Conservation (phyloP, 2,113 vertebrate genomes). For the Electrona antarctica region DNA sequence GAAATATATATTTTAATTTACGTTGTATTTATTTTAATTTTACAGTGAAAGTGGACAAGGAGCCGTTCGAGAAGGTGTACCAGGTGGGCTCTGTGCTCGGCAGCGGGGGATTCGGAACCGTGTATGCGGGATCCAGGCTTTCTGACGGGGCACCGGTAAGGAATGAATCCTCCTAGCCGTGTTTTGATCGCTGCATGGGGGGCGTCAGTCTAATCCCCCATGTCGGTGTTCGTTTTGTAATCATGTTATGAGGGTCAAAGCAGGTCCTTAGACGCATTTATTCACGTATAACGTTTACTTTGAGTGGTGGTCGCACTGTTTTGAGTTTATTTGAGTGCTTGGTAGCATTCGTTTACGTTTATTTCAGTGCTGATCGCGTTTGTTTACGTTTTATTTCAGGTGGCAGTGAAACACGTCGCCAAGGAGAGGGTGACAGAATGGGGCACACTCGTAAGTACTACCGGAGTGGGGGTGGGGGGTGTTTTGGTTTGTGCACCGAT, state of each 20-base stretch:
- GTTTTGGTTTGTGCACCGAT: slow-evolving; percentile 57
- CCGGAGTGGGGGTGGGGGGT: slow-evolving; percentile 15
- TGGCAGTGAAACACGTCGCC: slow-evolving; percentile 93
- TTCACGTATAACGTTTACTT: background rate
- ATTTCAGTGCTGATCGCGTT: background rate
- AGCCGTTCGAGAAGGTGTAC: slow-evolving; percentile 94
- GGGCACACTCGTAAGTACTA: slow-evolving; percentile 89
- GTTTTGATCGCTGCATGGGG: background rate
- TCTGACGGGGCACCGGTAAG: slow-evolving; percentile 93
- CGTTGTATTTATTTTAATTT: background rate
- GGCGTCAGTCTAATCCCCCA: background rate
- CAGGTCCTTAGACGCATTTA: background rate
- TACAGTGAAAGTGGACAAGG: slow-evolving; percentile 90
- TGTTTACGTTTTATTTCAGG: slow-evolving; percentile 68
- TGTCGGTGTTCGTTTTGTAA: slow-evolving; percentile 37
- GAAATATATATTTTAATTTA: background rate
- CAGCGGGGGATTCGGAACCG: slow-evolving; percentile 94
- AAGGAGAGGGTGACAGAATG: slow-evolving; percentile 95
- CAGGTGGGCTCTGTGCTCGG: slow-evolving; percentile 93
- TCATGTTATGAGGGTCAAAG: slow-evolving; percentile 43
- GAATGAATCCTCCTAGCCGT: background rate
- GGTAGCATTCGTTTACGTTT: background rate
- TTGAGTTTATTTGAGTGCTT: background rate
- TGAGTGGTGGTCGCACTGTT: background rate
- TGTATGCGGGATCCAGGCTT: slow-evolving; percentile 90